Conservation (phyloP, 2,888 invertebrate species). For the Hypomecis punctinalis region DNA sequence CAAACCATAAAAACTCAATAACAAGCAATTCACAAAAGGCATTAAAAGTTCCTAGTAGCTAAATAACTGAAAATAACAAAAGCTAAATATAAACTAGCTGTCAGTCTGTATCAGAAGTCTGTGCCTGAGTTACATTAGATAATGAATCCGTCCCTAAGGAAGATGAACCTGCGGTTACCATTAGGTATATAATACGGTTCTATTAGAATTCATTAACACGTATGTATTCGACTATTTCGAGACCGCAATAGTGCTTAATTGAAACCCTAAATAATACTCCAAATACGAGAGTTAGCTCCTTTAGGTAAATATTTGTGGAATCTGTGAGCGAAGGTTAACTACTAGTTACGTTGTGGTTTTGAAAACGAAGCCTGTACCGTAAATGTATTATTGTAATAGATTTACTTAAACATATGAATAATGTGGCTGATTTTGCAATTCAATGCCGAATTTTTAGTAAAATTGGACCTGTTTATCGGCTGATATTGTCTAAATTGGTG, state of each 20-base stretch:
- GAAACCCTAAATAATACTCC: constrained; percentile 32
- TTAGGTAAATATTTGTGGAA: constrained; percentile 32
- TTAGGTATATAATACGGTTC: constrained; percentile 39
- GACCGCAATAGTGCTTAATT: constrained; percentile 40
- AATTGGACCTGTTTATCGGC: too few species aligned
- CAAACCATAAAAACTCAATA: too few species aligned
- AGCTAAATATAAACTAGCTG: not conserved
- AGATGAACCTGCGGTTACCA: constrained; percentile 47
- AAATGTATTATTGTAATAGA: constrained; percentile 4
- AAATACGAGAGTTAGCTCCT: constrained; percentile 31
- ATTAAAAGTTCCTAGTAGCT: too few species aligned
- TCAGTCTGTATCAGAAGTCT: constrained; percentile 3
- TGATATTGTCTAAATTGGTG: too few species aligned
- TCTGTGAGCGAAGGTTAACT: constrained; percentile 28
- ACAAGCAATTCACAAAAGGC: too few species aligned
- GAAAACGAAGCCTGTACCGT: constrained; percentile 15
- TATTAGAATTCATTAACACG: constrained; percentile 41
- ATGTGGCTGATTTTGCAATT: too few species aligned
- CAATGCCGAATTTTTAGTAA: too few species aligned
- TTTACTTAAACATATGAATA: too few species aligned
- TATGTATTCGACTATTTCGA: constrained; percentile 37
- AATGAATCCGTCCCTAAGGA: constrained; percentile 49
- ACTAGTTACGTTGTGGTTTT: constrained; percentile 26
- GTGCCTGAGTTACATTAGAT: constrained; percentile 43
- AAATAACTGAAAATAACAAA: too few species aligned